Evolutionary conservation across 2,797 vertebrate genomes (phyloP).

Genomic region (Pangasius larnaudii): DNA sequence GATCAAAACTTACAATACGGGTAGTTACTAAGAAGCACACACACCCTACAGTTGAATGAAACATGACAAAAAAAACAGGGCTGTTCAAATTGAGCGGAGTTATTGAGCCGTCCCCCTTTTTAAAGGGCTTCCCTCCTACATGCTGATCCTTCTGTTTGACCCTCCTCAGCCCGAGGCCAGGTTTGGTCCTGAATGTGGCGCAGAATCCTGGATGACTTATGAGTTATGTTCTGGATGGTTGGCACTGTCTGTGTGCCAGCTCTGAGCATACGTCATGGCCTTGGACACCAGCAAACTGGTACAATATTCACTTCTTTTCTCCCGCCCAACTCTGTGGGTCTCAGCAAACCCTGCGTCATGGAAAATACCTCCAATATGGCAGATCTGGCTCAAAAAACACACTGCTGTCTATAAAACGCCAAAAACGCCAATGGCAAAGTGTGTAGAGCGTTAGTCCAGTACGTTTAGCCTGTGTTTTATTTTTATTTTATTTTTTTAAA

Average conservation of each 20-base stretch:
- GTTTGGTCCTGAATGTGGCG: conserved; percentile 2
- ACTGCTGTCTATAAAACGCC: conserved; percentile 4
- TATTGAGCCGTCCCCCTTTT: not conserved
- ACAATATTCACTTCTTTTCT: conserved; percentile 5
- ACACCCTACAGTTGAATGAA: not conserved
- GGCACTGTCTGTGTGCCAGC: conserved; percentile 6
- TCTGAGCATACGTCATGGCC: conserved; percentile 29
- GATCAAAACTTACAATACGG: conserved; percentile 54
- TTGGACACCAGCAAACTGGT: conserved; percentile 23
- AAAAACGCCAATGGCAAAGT: not conserved
- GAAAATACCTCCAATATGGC: conserved; percentile 46
- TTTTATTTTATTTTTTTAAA: not conserved
- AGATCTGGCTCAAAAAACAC: conserved; percentile 22
- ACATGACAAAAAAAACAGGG: not conserved
- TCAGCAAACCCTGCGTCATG: conserved; percentile 41
- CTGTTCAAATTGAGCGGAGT: not conserved
- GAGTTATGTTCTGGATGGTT: conserved; percentile 19
- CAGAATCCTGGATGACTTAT: conserved; percentile 8
- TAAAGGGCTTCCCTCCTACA: conserved; percentile 20
- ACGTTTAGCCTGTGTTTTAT: not conserved
- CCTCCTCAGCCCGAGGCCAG: not conserved
- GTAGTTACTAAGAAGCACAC: conserved; percentile 48
- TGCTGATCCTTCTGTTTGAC: conserved; percentile 34
- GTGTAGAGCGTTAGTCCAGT: not conserved
- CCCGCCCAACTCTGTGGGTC: conserved; percentile 31